Conservation (phyloP, 35 echinoderm and acorn worm species). For the Hemicentrotus pulcherrimus region DNA sequence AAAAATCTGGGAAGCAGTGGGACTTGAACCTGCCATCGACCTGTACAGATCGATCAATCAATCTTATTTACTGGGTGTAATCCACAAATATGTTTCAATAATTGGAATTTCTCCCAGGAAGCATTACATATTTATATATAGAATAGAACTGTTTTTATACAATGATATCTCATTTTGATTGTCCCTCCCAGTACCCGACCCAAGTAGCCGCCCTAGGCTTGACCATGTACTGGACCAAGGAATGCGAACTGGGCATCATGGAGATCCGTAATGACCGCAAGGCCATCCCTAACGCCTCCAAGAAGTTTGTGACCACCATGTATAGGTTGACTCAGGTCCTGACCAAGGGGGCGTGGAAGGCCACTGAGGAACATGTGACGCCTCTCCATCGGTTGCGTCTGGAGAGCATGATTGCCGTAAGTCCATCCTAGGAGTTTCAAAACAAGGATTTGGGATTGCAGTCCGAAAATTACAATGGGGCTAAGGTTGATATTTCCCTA, state of each 20-base stretch:
- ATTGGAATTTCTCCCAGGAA: no score
- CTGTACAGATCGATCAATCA: no score
- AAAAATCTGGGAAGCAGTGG: no score
- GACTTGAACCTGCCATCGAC: no score
- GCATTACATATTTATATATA: no score
- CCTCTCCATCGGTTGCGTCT: constrained; percentile 81
- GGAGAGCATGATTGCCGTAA: constrained; percentile 90
- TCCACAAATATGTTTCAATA: no score
- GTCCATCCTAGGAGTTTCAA: not conserved
- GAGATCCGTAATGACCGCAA: constrained; percentile 88
- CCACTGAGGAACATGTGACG: constrained; percentile 79
- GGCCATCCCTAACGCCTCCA: constrained; percentile 82
- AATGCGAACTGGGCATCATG: constrained; percentile 93
- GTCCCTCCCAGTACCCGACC: constrained; percentile 71
- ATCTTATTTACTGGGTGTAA: no score
- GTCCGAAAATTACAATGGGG: no score
- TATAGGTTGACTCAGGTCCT: constrained; percentile 66
- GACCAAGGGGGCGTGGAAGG: constrained; percentile 91
- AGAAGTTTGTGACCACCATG: constrained; percentile 89
- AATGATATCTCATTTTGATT: not conserved
- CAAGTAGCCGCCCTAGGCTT: constrained; percentile 88
- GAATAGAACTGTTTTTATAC: not conserved
- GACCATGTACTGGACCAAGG: constrained; percentile 92
- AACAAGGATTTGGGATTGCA: no score
- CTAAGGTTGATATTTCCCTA: no score